Conservation (phyloP, 2,113 vertebrate species). For the Urocitellus parryii region DNA sequence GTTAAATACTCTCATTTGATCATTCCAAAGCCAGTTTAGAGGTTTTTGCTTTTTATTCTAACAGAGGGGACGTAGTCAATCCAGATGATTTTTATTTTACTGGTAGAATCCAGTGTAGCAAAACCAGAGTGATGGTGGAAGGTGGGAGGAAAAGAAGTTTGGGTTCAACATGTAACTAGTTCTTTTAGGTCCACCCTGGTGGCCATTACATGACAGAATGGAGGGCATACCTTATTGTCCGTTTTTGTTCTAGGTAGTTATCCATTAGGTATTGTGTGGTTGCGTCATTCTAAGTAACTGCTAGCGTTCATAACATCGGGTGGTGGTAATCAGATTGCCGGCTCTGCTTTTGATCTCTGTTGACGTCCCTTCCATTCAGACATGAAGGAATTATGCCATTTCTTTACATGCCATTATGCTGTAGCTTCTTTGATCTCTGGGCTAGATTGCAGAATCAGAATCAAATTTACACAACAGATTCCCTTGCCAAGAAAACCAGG, state of each 20-base stretch:
- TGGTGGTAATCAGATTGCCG: neutral
- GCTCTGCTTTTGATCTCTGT: constrained; percentile 61
- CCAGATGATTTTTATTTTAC: neutral
- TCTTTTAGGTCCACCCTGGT: neutral
- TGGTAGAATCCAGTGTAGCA: neutral
- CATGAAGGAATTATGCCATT: neutral
- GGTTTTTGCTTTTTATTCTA: neutral
- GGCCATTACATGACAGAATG: neutral
- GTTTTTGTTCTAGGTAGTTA: constrained; percentile 53
- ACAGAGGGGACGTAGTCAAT: neutral
- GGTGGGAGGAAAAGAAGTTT: neutral
- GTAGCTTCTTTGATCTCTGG: constrained; percentile 41
- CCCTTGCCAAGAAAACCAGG: neutral
- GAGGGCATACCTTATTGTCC: constrained; percentile 33
- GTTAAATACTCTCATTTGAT: neutral
- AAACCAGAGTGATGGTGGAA: neutral
- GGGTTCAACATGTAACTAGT: neutral
- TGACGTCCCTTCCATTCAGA: constrained; percentile 14
- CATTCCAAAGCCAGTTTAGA: neutral
- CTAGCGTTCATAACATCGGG: neutral
- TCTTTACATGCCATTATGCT: neutral
- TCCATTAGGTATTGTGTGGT: constrained; percentile 16
- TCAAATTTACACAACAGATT: neutral
- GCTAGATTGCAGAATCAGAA: neutral
- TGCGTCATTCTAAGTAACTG: constrained; percentile 59